Evolutionary conservation across 2,888 invertebrate species (phyloP).

Genomic region (Philereme transversata): DNA sequence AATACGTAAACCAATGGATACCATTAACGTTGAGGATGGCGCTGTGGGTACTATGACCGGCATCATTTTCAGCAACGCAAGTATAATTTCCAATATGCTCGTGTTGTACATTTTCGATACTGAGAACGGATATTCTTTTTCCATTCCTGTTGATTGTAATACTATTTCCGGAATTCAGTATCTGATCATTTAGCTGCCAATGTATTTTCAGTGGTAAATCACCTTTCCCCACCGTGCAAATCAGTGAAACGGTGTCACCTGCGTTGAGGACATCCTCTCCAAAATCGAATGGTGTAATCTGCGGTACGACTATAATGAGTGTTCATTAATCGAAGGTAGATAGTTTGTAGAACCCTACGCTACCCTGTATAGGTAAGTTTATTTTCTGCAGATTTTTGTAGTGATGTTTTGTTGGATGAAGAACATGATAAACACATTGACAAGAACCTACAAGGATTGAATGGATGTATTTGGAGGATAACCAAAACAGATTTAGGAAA

Average conservation of each 20-base stretch:
- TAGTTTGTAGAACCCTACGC: not conserved
- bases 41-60: slow-evolving; percentile 86
- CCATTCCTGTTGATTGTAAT: slow-evolving; percentile 85
- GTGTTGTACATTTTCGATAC: slow-evolving; percentile 84
- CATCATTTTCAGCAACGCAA: slow-evolving; percentile 86
- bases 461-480: slow-evolving; percentile 9
- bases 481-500: slow-evolving; percentile 19
- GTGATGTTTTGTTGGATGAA: not conserved
- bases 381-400: not conserved
- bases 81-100: slow-evolving; percentile 86
- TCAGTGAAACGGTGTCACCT: slow-evolving; percentile 88
- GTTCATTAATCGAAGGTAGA: slow-evolving; percentile 2
- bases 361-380: not conserved
- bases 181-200: slow-evolving; percentile 87
- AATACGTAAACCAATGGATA: slow-evolving; percentile 55
- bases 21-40: slow-evolving; percentile 88
- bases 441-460: slow-evolving; percentile 1
- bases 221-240: slow-evolving; percentile 89
- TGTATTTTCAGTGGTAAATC: slow-evolving; percentile 88
- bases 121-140: slow-evolving; percentile 87
- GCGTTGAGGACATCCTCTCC: slow-evolving; percentile 89
- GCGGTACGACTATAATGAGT: slow-evolving; percentile 86
- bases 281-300: slow-evolving; percentile 91
- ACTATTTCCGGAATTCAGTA: slow-evolving; percentile 80
- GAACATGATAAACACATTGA: not conserved